Conservation (phyloP, 2,113 vertebrate species). For the Trogon melanurus region DNA sequence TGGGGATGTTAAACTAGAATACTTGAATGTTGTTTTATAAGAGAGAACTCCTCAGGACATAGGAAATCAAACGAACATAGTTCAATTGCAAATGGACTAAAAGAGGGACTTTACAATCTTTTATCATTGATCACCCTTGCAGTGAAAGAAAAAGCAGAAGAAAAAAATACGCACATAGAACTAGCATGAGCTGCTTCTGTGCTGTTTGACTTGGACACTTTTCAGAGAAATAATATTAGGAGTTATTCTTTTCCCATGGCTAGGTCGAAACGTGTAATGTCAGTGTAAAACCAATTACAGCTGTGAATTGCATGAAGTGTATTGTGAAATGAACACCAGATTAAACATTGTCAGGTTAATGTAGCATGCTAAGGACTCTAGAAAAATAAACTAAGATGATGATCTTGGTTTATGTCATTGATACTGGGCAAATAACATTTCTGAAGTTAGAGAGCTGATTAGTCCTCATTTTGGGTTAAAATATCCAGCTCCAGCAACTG, state of each 20-base stretch:
- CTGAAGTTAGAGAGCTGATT: conserved; percentile 41
- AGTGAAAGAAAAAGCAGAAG: conserved; percentile 43
- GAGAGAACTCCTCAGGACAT: conserved; percentile 74
- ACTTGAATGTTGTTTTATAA: conserved; percentile 79
- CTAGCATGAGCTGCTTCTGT: conserved; percentile 50
- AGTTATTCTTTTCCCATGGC: conserved; percentile 74
- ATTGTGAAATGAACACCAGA: conserved; percentile 80
- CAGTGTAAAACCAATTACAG: conserved; percentile 78
- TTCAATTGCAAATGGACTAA: conserved; percentile 59
- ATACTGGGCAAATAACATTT: conserved; percentile 58
- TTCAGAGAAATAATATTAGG: conserved; percentile 73
- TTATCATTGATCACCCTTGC: conserved; percentile 12
- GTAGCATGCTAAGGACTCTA: conserved; percentile 85
- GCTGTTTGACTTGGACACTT: conserved; percentile 67
- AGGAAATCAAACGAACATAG: conserved; percentile 42
- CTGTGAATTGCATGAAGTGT: conserved; percentile 86
- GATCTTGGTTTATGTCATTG: conserved; percentile 79
- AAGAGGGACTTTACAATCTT: conserved; percentile 50
- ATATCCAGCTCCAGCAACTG: not conserved
- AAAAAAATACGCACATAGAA: conserved; percentile 57
- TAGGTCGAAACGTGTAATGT: conserved; percentile 75
- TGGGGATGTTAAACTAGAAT: conserved; percentile 74
- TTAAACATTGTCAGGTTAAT: conserved; percentile 84
- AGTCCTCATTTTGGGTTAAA: not conserved
- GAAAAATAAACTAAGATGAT: conserved; percentile 82